Evolutionary conservation across 2,888 invertebrate species (phyloP).

Genomic region (Lasioglossum zephyrum): DNA sequence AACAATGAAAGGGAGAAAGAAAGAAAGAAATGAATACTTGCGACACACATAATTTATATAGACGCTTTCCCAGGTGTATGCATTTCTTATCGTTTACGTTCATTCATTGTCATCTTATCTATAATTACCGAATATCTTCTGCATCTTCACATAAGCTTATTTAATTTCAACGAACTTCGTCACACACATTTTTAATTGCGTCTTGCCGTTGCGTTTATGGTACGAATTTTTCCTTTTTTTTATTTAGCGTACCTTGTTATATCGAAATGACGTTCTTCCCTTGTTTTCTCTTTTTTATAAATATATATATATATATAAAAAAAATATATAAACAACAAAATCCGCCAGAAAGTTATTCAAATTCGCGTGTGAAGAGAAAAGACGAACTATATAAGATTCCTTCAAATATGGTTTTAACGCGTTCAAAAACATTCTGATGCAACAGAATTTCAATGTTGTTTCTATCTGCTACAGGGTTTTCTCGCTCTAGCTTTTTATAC

Average conservation of each 20-base stretch:
- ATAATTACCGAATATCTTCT: conserved; percentile 52
- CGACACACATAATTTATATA: conserved; percentile 67
- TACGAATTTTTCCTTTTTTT: conserved; percentile 43
- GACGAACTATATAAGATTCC: conserved; percentile 15
- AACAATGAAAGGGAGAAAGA: conserved; percentile 16
- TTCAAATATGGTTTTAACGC: conserved; percentile 49
- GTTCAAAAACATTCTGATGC: not conserved
- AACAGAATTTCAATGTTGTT: conserved; percentile 1
- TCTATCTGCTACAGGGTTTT: conserved; percentile 22
- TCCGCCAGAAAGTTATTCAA: conserved; percentile 39
- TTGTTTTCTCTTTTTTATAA: not conserved
- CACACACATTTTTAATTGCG: conserved; percentile 55
- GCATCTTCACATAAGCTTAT: conserved; percentile 62
- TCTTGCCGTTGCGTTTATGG: conserved; percentile 65
- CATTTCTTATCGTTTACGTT: conserved; percentile 59
- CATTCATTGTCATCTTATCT: conserved; percentile 56
- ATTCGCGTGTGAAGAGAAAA: conserved; percentile 29
- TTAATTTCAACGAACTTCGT: conserved; percentile 51
- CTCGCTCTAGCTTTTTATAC: conserved; percentile 34
- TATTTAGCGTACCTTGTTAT: conserved; percentile 57
- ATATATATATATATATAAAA: conserved; percentile 23
- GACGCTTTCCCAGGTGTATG: conserved; percentile 66
- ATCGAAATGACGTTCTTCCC: conserved; percentile 30
- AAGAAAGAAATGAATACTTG: conserved; percentile 30
- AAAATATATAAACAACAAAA: not conserved